Percentiles rank a stretch among this genome's conserved stretches.
phyloP scores from a whole-genome alignment of 2,797 vertebrate genomes.

The Luscinia luscinia region DNA sequence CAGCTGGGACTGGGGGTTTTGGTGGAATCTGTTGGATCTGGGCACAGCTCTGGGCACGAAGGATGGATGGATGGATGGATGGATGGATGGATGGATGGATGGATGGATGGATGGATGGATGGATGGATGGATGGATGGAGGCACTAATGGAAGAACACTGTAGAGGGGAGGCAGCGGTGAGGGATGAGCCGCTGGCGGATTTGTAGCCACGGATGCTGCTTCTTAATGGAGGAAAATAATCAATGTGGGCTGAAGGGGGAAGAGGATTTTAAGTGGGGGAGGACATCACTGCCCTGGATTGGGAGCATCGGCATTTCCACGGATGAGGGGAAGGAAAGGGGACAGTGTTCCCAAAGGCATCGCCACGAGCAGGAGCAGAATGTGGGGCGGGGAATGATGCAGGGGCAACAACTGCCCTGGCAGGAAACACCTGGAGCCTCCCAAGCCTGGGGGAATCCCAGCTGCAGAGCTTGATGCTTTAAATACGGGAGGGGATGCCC shows the following conservation, averaged over 20 bases:
- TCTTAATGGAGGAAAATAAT: not conserved
- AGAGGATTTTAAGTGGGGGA: not conserved
- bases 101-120: not conserved
- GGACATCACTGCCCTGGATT: rapidly evolving
- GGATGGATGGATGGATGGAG: not conserved
- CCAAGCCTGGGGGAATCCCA: rapidly evolving
- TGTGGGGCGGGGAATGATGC: not conserved
- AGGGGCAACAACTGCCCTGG: not conserved
- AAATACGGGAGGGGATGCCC: rapidly evolving
- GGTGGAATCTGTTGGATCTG: rapidly evolving
- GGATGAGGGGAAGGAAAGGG: not conserved
- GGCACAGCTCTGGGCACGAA: rapidly evolving
- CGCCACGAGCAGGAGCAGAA: not conserved
- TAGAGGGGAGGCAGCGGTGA: not conserved
- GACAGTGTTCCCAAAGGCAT: rapidly evolving
- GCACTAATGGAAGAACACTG: not conserved
- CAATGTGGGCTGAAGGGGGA: not conserved
- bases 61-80: not conserved
- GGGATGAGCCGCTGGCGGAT: not conserved
- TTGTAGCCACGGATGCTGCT: not conserved
- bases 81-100: not conserved
- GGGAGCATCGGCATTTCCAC: rapidly evolving
- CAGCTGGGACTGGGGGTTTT: not conserved
- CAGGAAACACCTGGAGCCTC: not conserved
- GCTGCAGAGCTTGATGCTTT: not conserved